Base-by-base conservation (phyloP, 1,140 invertebrate species). In the Hetaerina americana region DNA sequence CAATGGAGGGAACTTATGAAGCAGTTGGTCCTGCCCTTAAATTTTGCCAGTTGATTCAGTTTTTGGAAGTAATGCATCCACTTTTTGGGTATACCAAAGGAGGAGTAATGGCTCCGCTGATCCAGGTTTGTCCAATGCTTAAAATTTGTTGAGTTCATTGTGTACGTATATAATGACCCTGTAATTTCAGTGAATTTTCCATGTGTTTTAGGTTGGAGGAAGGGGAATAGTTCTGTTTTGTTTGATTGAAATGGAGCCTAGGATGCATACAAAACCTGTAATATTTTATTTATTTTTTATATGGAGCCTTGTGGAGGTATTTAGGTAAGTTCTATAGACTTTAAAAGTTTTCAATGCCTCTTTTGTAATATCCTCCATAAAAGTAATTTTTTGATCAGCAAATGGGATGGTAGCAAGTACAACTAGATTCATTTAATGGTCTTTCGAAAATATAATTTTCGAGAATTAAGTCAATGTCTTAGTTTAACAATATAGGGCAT, bases 31-130 rank as follows among this genome's bases (percentile, higher is more conserved):
- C 85, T 25, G 88, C 90, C 5, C 85, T 97, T 77, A 92, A 92
- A 79, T 90, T 94, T 76, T 84, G 92, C 68, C 93, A 96, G 76
- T 76, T 93, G 2, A 80, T 95, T 75, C 92, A 94, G 79, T 88
- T 92, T 76, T 77, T 97, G 72, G 95, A 98, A 84, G 87, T 97
- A 0, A 84, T 97, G 81, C 93, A 97, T 85, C 91, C 94, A 3
- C 74, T 96, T 5, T 89, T 96, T 77, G 92, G 93, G 0, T 94
- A 95, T 75, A 94, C 94, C 15, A 92, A 88, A 81, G 90, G 92
- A 66, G 84, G 84, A 73, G 75, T 85, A 5, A 40, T 91, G 22
- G 78, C 82, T 29, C 79, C 85, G 67, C 73, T 84, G 29, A 70
- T 86, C 66, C 86, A 87, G 80, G 84, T 86, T 76, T 72, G n/a